Base-by-base conservation (phyloP, 2,888 invertebrate species). In the Oscheius onirici region DNA sequence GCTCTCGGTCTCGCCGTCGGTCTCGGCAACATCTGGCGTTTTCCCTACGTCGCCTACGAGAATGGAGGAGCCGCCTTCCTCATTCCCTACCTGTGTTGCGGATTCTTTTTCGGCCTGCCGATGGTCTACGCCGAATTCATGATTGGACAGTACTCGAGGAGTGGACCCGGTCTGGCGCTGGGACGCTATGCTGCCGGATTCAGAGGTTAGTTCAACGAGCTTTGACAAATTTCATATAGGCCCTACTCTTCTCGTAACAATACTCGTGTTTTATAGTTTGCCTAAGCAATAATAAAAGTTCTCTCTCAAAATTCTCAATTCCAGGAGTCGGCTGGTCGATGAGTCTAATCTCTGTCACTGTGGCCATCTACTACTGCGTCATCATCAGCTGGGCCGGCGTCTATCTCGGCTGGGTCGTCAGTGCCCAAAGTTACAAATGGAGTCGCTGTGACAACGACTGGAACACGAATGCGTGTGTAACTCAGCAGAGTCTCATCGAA, bases 291-390 rank as follows among this genome's bases (percentile, higher is more conserved):
- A 34, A 34, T 34, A 34, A 34, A 34, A 34, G 3, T 34, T 34
- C 0, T 0, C 34, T 34, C 8, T 34, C 34, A 34, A 34, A 55
- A 26, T 3, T 10, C 24, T 34, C 10, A 28, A 34, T 54, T 71
- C 13, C 55, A 80, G 84, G 95, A 86, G 93, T 94, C 82, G 96
- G 95, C 73, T 90, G 96, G 83, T 94, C 95, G 72, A 95, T 94
- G 88, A 95, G 95, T 77, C 92, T 95, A 88, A 93, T 95, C 88
- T 95, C 95, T 80, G 95, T 95, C 90, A 90, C 55, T n/a, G 75
- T 83, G 24, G 73, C 77, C 26, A 71, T 85, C 51, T 85, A 81
- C 72, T 84, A 82, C 78, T 83, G 81, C 63, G 73, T 83, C 43
- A 79, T 85, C 67, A 78, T 85, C 40, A 78, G 81, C 8, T 85